phyloP scores from a whole-genome alignment of 2,113 vertebrate species.

The Aplodontia rufa region DNA sequence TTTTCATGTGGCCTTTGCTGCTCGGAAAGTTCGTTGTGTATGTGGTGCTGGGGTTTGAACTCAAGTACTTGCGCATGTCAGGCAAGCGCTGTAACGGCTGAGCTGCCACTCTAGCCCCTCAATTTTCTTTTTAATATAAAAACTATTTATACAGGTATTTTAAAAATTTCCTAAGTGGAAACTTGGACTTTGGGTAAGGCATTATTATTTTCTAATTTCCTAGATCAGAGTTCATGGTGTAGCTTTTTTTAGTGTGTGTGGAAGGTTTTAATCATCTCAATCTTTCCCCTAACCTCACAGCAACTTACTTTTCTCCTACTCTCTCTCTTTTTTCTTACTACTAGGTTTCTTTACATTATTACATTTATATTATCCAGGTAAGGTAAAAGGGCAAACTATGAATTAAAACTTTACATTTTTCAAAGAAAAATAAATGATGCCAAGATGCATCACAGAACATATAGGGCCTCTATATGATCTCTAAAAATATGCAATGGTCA shows the following conservation, averaged over 20 bases:
- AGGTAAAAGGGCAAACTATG: not conserved
- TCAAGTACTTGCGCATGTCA: too few relatives aligned
- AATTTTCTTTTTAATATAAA: not conserved
- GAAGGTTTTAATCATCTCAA: not conserved
- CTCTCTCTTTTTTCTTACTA: too few relatives aligned
- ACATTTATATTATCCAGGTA: too few relatives aligned
- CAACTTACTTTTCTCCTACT: not conserved
- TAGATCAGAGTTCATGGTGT: not conserved
- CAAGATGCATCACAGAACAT: not conserved
- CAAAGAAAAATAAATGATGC: not conserved
- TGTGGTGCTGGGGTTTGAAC: too few relatives aligned
- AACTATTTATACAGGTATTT: not conserved
- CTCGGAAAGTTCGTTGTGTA: too few relatives aligned
- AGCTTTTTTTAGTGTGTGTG: not conserved
- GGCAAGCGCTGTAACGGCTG: too few relatives aligned
- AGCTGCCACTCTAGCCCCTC: too few relatives aligned
- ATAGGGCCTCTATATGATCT: not conserved
- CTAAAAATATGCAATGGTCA: not conserved
- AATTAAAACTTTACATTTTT: not conserved
- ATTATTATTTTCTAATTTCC: slow-evolving; percentile 9
- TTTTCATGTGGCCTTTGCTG: too few relatives aligned
- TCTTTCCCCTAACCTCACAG: not conserved
- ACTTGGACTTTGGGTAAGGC: not conserved
- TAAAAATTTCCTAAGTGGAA: not conserved
- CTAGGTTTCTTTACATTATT: not conserved